Evolutionary conservation across 2,888 invertebrate genomes (phyloP).

Genomic region (Ochlodes sylvanus): DNA sequence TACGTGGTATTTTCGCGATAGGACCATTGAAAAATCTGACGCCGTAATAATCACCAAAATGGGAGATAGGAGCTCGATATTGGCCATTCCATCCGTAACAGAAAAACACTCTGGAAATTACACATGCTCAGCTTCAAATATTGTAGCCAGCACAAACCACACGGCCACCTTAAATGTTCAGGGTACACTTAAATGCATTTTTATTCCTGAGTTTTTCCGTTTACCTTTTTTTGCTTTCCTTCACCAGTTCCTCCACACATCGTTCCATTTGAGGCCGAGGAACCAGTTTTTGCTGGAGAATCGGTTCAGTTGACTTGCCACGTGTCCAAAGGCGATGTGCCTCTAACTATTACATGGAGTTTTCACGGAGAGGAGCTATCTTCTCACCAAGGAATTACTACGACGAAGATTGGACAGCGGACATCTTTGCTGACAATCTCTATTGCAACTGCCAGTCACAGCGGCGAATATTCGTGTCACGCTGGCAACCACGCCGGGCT

Average conservation of each 20-base stretch:
- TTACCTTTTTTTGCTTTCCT: conserved; percentile 49
- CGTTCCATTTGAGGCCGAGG: conserved; percentile 86
- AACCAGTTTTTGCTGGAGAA: conserved; percentile 87
- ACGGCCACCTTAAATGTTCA: conserved; percentile 87
- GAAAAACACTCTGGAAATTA: conserved; percentile 90
- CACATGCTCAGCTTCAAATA: conserved; percentile 90
- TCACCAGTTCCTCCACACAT: conserved; percentile 83
- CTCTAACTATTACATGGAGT: conserved; percentile 90
- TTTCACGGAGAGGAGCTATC: conserved; percentile 87
- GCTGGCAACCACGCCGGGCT: conserved; percentile 88
- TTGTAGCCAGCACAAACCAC: conserved; percentile 87
- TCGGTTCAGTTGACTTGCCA: conserved; percentile 87
- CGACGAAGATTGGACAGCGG: conserved; percentile 86
- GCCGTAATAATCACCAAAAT: conserved; percentile 83
- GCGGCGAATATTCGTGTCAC: conserved; percentile 89
- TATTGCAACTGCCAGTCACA: conserved; percentile 86
- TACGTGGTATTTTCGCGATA: conserved; percentile 88
- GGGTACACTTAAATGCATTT: conserved; percentile 80
- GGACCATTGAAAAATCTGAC: conserved; percentile 69
- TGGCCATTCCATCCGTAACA: conserved; percentile 88
- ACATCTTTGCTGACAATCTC: conserved; percentile 88
- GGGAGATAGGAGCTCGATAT: conserved; percentile 86
- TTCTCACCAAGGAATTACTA: conserved; percentile 82
- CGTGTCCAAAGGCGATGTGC: conserved; percentile 88
- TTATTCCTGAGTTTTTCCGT: conserved; percentile 56